These are phyloP conservation scores for Archaeoteleia sp. DNA, from an alignment of 2,888 invertebrate genomes.

Conservation along the genomic window DNA sequence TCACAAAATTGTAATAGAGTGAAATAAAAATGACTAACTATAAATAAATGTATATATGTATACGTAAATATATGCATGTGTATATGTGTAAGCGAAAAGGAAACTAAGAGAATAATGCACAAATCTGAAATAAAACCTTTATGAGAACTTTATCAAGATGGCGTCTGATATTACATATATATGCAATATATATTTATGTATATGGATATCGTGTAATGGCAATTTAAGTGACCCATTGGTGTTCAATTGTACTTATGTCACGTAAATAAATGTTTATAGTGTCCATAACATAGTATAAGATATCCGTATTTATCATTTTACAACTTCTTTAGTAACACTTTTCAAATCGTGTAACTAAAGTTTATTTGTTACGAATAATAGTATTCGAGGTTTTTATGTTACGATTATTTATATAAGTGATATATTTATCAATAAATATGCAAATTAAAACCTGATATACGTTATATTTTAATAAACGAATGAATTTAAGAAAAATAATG, in stretches of 20 bases:
- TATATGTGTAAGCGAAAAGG: no score
- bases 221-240: constrained; percentile 70
- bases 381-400: constrained; percentile 18
- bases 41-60: constrained; percentile 47
- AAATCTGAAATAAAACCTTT: no score
- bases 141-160: no score
- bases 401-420: constrained; percentile 32
- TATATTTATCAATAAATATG: constrained; percentile 36
- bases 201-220: no score
- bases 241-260: constrained; percentile 73
- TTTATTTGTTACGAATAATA: constrained; percentile 19
- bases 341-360: constrained; percentile 12
- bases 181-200: no score
- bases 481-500: no score
- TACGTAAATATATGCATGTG: no score
- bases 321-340: constrained; percentile 14
- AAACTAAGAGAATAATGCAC: no score
- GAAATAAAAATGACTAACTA: constrained; percentile 51
- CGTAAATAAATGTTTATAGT: constrained; percentile 74
- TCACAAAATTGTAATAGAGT: constrained; percentile 28
- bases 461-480: no score
- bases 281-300: constrained; percentile 55
- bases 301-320: constrained; percentile 26
- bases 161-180: no score
- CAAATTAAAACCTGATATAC: constrained; percentile 21